phyloP scores from a whole-genome alignment of 2,797 vertebrate species.

The Neosilurus hyrtlii region DNA sequence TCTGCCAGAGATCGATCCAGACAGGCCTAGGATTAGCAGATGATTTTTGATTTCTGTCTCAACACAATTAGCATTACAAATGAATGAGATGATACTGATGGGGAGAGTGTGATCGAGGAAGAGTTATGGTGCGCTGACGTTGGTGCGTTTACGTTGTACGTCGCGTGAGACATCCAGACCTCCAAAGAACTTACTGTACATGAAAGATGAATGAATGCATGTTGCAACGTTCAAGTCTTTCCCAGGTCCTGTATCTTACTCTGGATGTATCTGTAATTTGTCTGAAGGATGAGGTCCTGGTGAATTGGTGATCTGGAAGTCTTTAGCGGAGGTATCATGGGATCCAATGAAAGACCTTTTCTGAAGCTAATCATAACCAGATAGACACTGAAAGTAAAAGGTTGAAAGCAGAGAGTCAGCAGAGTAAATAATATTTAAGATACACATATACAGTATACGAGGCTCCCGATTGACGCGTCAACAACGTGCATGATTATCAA shows the following conservation, averaged over 20 bases:
- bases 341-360: not conserved
- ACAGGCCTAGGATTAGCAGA: not conserved
- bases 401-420: not conserved
- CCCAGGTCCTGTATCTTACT: constrained; percentile 2
- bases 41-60: not conserved
- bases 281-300: constrained; percentile 11
- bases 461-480: too few species aligned
- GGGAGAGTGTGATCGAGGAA: not conserved
- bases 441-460: too few species aligned
- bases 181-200: not conserved
- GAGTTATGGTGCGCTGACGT: not conserved
- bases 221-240: not conserved
- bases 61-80: not conserved
- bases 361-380: constrained; percentile 17
- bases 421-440: not conserved
- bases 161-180: constrained; percentile 8
- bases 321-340: constrained; percentile 3
- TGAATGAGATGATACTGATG: not conserved
- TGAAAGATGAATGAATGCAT: constrained; percentile 13
- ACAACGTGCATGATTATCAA: too few species aligned
- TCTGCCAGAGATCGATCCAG: not conserved
- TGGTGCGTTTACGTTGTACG: not conserved
- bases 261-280: constrained; percentile 31
- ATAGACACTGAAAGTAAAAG: not conserved
- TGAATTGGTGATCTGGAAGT: constrained; percentile 22